Evolutionary conservation across 2,888 invertebrate genomes (phyloP), one percentile per base, ranked within the genome.

Genomic region (Eulithis prunata): DNA sequence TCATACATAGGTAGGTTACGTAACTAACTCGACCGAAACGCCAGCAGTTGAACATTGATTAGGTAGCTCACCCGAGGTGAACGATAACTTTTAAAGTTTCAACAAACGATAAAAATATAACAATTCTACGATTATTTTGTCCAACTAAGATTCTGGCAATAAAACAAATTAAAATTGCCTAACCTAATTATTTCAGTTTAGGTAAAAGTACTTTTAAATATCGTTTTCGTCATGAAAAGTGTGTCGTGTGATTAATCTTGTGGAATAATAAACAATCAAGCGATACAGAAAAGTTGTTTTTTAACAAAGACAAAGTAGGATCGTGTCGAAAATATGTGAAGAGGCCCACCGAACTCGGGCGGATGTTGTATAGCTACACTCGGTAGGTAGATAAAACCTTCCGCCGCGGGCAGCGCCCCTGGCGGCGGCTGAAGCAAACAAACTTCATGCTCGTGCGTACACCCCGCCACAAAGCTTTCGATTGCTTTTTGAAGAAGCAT

Each of bases 341-440:
- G 88, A 90, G 89, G 91, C 90, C 90, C 90, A 85, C 81, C 82
- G 46, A 63, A 81, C 81, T 86, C 85, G 90, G 85, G 86, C 92
- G 92, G 92, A 92, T 92, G 90, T 90, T 87, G 86, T 91, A 91
- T 91, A 91, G 90, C 87, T 91, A 91, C 88, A 68, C 38, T 54
- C 55, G 54, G 54, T 68, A 68, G 60, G 91, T 91, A 92, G 92
- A 91, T 92, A 91, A 92, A 93, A 93, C 93, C 93, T 93, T 93
- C 93, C 93, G 92, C 90, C 91, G 91, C 80, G 73, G 71, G 71
- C 85, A 89, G 91, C 92, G 92, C 93, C 85, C 80, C 91, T 84
- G 70, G 87, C 77, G 92, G 90, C 78, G 82, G 81, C 84, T 80
- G 81, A 84, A 80, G 73, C 84, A 85, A 90, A 83, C 85, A 75